phyloP scores from a whole-genome alignment of 1,140 invertebrate genomes.

The Microplitis mediator region DNA sequence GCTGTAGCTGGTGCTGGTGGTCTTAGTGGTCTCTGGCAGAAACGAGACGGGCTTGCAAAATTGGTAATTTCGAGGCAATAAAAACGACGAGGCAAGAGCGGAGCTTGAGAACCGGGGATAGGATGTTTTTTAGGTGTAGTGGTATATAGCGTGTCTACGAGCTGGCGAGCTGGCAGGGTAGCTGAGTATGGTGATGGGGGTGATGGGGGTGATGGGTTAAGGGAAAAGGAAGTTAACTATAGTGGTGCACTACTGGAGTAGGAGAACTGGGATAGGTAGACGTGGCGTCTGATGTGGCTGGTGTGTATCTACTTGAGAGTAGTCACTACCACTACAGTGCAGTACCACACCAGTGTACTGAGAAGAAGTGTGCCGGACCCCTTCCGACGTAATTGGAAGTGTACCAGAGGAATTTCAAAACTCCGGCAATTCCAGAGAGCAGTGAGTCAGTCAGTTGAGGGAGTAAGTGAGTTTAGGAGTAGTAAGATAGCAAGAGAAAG shows the following conservation, averaged over 20 bases:
- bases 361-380: not conserved
- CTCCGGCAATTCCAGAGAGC: not conserved
- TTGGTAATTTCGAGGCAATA: constrained; percentile 16
- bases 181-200: too few species aligned
- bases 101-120: not conserved
- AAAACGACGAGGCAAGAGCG: not conserved
- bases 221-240: too few species aligned
- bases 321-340: too few species aligned
- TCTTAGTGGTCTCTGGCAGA: not conserved
- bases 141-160: not conserved
- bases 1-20: not conserved
- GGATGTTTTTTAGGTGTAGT: not conserved
- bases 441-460: not conserved
- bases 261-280: too few species aligned
- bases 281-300: too few species aligned
- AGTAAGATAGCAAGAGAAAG: too few species aligned
- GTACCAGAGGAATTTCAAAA: constrained; percentile 1
- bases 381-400: constrained; percentile 3
- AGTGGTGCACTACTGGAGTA: too few species aligned
- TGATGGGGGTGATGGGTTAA: too few species aligned
- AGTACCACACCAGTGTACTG: too few species aligned
- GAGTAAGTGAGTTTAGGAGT: too few species aligned
- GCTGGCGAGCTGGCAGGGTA: too few species aligned
- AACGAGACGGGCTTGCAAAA: not conserved
- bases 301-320: too few species aligned